These are phyloP conservation scores for Lacanobia oleracea DNA, from an alignment of 2,888 invertebrate genomes.

Conservation along the genomic window DNA sequence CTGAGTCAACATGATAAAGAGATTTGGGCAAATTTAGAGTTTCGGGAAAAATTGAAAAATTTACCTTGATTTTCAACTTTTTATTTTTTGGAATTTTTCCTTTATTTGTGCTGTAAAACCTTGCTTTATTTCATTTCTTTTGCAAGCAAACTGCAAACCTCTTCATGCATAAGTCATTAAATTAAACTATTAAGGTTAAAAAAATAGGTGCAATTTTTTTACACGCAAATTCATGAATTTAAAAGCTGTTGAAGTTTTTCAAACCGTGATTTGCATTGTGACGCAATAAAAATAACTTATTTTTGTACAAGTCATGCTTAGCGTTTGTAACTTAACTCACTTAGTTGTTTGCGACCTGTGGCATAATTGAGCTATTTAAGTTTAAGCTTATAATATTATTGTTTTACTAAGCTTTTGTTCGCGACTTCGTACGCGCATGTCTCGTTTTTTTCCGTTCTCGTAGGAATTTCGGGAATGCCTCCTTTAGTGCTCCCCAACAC, in stretches of 20 bases:
- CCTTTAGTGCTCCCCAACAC: too few relatives aligned
- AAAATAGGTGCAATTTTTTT: conserved; percentile 17
- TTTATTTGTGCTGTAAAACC: too few relatives aligned
- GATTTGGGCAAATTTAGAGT: too few relatives aligned
- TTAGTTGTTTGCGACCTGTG: conserved; percentile 36
- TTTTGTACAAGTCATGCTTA: conserved; percentile 50
- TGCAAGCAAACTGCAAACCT: neutral
- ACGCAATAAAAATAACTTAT: conserved; percentile 43
- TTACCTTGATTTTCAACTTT: too few relatives aligned
- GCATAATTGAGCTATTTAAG: conserved; percentile 31
- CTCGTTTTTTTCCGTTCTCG: too few relatives aligned
- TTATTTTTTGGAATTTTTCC: too few relatives aligned
- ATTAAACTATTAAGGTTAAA: conserved; percentile 8
- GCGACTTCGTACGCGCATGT: too few relatives aligned
- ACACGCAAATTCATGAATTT: conserved; percentile 3
- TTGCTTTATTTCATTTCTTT: too few relatives aligned
- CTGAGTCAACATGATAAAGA: too few relatives aligned
- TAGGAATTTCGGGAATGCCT: too few relatives aligned
- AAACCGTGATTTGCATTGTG: conserved; percentile 46
- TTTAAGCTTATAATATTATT: neutral
- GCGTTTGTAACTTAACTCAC: conserved; percentile 20
- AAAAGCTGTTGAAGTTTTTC: conserved; percentile 43
- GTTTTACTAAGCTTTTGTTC: too few relatives aligned
- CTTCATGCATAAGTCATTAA: neutral
- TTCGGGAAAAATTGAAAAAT: too few relatives aligned